Conservation (phyloP, 2,888 invertebrate genomes). For the Perizoma flavofasciatum region DNA sequence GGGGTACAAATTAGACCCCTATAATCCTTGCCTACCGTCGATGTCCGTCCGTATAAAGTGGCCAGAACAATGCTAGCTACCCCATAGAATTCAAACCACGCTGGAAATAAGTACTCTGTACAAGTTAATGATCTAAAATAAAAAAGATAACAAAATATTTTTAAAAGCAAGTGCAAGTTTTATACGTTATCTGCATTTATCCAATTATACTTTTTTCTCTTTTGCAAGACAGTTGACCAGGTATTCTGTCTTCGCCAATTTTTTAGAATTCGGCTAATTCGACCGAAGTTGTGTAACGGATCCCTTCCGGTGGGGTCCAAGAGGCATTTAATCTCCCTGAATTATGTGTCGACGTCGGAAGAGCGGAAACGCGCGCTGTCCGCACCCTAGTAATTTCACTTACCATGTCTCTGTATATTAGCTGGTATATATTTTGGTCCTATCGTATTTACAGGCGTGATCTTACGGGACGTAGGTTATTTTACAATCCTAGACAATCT, state of each 20-base stretch:
- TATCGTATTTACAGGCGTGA: not conserved
- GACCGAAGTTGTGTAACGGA: slow-evolving; percentile 67
- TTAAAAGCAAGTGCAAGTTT: no score
- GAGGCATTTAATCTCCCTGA: slow-evolving; percentile 80
- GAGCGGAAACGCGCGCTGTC: slow-evolving; percentile 70
- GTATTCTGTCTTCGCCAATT: not conserved
- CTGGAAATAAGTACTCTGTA: slow-evolving; percentile 17
- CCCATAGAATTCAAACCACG: slow-evolving; percentile 16
- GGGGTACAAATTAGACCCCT: slow-evolving; percentile 32
- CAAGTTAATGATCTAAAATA: no score
- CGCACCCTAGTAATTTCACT: slow-evolving; percentile 69
- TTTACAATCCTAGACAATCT: no score
- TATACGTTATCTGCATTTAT: no score
- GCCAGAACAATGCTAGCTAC: slow-evolving; percentile 20
- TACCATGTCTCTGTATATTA: slow-evolving; percentile 61
- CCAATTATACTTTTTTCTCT: no score
- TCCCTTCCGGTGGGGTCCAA: slow-evolving; percentile 72
- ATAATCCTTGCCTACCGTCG: slow-evolving; percentile 35
- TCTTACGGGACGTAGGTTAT: no score
- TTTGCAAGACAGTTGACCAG: no score
- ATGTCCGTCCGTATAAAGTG: slow-evolving; percentile 25
- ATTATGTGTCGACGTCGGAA: slow-evolving; percentile 78
- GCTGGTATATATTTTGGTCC: slow-evolving; percentile 41
- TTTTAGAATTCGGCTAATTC: slow-evolving; percentile 23
- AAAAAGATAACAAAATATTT: no score